phyloP scores from a whole-genome alignment of 2,113 vertebrate genomes.

The Ranitomeya imitator region DNA sequence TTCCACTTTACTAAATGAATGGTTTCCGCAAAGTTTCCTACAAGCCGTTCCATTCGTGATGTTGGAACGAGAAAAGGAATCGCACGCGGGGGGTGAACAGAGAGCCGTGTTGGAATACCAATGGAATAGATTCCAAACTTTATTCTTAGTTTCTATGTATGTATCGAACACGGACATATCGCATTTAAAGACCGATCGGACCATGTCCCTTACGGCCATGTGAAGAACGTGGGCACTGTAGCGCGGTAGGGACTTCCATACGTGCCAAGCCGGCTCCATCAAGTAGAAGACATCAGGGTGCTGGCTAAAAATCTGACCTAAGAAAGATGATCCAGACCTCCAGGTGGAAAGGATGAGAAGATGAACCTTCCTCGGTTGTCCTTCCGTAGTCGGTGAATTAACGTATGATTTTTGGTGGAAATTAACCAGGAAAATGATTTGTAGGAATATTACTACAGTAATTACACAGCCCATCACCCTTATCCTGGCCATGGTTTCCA shows the following conservation, averaged over 20 bases:
- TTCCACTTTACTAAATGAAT: slow-evolving; percentile 72
- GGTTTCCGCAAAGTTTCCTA: slow-evolving; percentile 65
- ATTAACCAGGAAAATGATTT: neutral
- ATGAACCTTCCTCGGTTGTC: neutral
- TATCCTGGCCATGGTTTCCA: neutral
- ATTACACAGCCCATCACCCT: neutral
- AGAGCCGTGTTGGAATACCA: slow-evolving; percentile 87
- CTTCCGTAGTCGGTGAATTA: neutral
- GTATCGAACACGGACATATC: slow-evolving; percentile 84
- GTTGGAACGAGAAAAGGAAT: slow-evolving; percentile 64
- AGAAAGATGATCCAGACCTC: slow-evolving; percentile 63
- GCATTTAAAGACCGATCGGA: slow-evolving; percentile 78
- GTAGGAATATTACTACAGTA: neutral
- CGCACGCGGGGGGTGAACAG: slow-evolving; percentile 85
- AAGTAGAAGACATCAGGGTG: slow-evolving; percentile 70
- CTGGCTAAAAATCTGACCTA: slow-evolving; percentile 67
- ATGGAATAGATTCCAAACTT: slow-evolving; percentile 82
- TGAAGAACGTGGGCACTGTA: slow-evolving; percentile 64
- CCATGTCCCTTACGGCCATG: slow-evolving; percentile 79
- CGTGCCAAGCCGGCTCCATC: slow-evolving; percentile 68
- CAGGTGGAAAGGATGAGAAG: slow-evolving; percentile 38
- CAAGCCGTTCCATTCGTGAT: slow-evolving; percentile 74
- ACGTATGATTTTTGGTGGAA: neutral
- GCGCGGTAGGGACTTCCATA: slow-evolving; percentile 39
- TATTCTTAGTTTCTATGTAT: slow-evolving; percentile 72